Conservation (phyloP, 2,888 invertebrate genomes). For the Drosophila helvetica region DNA sequence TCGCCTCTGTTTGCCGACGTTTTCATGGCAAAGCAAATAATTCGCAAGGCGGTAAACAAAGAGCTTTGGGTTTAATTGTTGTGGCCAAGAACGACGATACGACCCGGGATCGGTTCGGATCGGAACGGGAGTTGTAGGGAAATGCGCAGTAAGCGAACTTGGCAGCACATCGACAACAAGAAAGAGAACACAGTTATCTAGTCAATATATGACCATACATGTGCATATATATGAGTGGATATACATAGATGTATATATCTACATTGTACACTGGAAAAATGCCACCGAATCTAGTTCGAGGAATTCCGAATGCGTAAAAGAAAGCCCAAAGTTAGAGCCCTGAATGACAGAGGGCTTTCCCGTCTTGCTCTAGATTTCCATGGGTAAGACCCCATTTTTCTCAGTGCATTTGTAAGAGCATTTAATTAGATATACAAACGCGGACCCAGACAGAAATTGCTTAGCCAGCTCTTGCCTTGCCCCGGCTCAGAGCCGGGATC, state of each 20-base stretch:
- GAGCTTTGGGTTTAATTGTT: slow-evolving; percentile 37
- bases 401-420: slow-evolving; percentile 27
- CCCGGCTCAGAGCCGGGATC: slow-evolving; percentile 30
- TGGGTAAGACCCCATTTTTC: background rate
- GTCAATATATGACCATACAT: background rate
- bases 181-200: background rate
- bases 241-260: background rate
- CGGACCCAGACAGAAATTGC: slow-evolving; percentile 52
- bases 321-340: too few relatives aligned
- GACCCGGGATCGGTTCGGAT: slow-evolving; percentile 17
- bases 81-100: slow-evolving; percentile 21
- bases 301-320: too few relatives aligned
- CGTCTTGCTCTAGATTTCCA: background rate
- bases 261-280: background rate
- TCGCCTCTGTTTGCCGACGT: slow-evolving; percentile 41
- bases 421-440: slow-evolving; percentile 65
- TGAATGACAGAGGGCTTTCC: too few relatives aligned
- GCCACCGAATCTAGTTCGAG: too few relatives aligned
- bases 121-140: slow-evolving; percentile 9
- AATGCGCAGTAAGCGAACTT: slow-evolving; percentile 46
- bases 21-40: slow-evolving; percentile 46
- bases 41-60: slow-evolving; percentile 45
- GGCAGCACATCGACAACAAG: background rate
- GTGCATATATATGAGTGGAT: background rate
- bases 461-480: slow-evolving; percentile 36